A percentile compares a stretch with the other conserved stretches of the same genome.
Conservation (phyloP, 2,797 vertebrate genomes). For the Artibeus jamaicensis region DNA sequence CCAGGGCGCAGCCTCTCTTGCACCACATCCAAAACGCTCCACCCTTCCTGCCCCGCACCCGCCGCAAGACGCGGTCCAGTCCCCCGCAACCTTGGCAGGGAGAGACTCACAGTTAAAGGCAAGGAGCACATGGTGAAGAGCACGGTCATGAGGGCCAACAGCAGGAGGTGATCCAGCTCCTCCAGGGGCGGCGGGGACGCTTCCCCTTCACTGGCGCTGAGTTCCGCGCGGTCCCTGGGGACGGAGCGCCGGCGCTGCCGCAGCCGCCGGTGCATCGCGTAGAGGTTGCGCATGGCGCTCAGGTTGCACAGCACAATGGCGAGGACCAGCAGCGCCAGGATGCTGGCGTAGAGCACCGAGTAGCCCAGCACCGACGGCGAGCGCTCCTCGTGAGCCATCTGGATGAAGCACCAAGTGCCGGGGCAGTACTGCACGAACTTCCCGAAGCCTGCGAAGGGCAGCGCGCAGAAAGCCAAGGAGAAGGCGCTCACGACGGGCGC, state of each 20-base stretch:
- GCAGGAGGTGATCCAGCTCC: conserved; percentile 92
- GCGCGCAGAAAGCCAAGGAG: conserved; percentile 80
- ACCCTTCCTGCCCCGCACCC: neutral
- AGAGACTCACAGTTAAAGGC: conserved; percentile 91
- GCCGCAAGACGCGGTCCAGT: rapidly evolving
- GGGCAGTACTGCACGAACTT: conserved; percentile 84
- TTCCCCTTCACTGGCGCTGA: neutral
- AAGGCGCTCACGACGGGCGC: conserved; percentile 67
- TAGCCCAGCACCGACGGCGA: conserved; percentile 65
- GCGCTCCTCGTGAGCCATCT: conserved; percentile 66
- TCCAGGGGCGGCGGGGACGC: conserved; percentile 78
- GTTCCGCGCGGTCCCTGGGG: neutral
- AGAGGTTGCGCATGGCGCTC: conserved; percentile 83
- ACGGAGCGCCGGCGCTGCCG: conserved; percentile 48
- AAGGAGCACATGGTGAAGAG: conserved; percentile 93
- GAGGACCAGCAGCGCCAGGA: conserved; percentile 81
- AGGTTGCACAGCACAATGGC: conserved; percentile 83
- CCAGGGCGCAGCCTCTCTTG: neutral
- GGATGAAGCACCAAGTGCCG: conserved; percentile 86
- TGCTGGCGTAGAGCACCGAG: conserved; percentile 83
- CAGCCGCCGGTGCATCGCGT: conserved; percentile 76
- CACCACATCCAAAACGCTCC: rapidly evolving
- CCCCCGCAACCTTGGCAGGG: neutral
- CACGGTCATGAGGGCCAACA: conserved; percentile 92
- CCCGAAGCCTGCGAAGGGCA: conserved; percentile 82